Conservation (phyloP, 2,888 invertebrate genomes). For the Trissolcus brochymenae region DNA sequence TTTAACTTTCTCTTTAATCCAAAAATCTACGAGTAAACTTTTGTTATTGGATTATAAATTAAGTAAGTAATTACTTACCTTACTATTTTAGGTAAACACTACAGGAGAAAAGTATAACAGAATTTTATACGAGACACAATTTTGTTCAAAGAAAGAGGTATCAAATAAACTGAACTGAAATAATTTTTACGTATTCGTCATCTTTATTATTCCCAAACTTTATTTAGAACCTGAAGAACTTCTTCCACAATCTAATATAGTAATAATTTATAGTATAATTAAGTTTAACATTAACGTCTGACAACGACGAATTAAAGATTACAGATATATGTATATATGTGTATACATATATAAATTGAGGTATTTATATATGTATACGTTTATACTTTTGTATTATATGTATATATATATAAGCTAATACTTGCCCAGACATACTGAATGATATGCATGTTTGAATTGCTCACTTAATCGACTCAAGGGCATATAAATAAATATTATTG, state of each 20-base stretch:
- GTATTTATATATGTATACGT: constrained; percentile 62
- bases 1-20: too few relatives aligned
- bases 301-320: constrained; percentile 75
- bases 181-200: constrained; percentile 29
- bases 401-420: constrained; percentile 70
- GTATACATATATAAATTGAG: constrained; percentile 65
- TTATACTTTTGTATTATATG: constrained; percentile 60
- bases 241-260: constrained; percentile 74
- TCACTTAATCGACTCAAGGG: constrained; percentile 66
- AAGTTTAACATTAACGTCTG: constrained; percentile 74
- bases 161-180: background rate
- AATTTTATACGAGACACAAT: background rate
- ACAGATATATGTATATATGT: constrained; percentile 63
- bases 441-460: constrained; percentile 73
- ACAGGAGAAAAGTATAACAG: too few relatives aligned
- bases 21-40: too few relatives aligned
- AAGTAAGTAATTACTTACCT: too few relatives aligned
- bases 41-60: too few relatives aligned
- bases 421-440: constrained; percentile 75
- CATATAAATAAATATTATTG: constrained; percentile 76
- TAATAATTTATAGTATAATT: constrained; percentile 64
- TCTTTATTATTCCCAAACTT: constrained; percentile 74
- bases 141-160: background rate
- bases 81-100: too few relatives aligned
- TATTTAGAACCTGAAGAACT: constrained; percentile 75